Percentiles rank a stretch among this genome's conserved stretches.
phyloP scores from a whole-genome alignment of 2,113 vertebrate genomes.

The Sinocyclocheilus maitianheensis region DNA sequence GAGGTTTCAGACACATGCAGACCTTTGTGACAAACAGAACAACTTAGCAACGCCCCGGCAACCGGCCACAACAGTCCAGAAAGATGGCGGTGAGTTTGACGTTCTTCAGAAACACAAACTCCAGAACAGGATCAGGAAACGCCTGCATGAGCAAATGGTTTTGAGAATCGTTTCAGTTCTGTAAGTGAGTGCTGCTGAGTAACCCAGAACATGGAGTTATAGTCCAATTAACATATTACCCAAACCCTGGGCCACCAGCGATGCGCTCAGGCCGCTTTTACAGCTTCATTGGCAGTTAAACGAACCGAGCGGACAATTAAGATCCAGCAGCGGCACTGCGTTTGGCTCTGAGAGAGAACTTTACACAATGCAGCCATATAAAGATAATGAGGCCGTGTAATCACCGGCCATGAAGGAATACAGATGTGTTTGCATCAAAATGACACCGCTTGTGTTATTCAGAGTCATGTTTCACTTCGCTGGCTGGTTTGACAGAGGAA shows the following conservation, averaged over 20 bases:
- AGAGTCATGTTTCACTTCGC: not conserved
- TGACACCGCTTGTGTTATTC: conserved; percentile 1
- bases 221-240: conserved; percentile 44
- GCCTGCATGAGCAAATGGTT: not conserved
- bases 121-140: not conserved
- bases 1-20: too few relatives aligned
- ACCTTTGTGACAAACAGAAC: too few relatives aligned
- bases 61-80: too few relatives aligned
- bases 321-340: conserved; percentile 26
- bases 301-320: conserved; percentile 60
- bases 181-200: conserved; percentile 51
- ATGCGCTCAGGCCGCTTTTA: not conserved
- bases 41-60: too few relatives aligned
- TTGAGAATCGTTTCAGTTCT: not conserved
- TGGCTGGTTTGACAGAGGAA: not conserved
- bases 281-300: not conserved
- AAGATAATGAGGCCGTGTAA: conserved; percentile 56
- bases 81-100: too few relatives aligned
- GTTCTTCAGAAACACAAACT: too few relatives aligned
- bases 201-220: conserved; percentile 55
- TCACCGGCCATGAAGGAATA: conserved; percentile 45
- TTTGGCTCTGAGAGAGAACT: conserved; percentile 55
- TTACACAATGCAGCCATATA: conserved; percentile 62
- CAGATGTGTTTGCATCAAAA: conserved; percentile 66
- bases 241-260: conserved; percentile 62